Conservation (phyloP, 2,888 invertebrate species). For the Limnephilus auricula region DNA sequence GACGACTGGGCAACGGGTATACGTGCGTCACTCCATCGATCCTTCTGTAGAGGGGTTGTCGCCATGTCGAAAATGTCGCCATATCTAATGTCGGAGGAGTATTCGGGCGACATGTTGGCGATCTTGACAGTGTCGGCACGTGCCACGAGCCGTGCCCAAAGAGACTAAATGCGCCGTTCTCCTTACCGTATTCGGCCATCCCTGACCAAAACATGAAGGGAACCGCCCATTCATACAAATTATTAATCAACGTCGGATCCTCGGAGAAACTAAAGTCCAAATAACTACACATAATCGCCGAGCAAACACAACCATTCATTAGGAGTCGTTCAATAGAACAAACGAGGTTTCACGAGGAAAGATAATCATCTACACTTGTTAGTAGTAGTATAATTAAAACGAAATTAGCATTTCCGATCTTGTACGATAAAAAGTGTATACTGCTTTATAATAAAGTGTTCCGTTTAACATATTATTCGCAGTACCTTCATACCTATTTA, state of each 20-base stretch:
- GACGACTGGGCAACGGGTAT: neutral
- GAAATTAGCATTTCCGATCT: conserved; percentile 7
- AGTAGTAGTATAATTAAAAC: neutral
- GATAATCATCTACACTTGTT: neutral
- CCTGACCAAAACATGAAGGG: conserved; percentile 27
- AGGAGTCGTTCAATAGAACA: neutral
- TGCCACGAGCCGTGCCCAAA: conserved; percentile 40
- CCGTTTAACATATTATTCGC: neutral
- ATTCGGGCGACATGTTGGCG: neutral
- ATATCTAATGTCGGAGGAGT: neutral
- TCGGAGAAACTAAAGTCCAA: conserved; percentile 4
- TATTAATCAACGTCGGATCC: neutral
- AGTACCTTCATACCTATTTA: neutral
- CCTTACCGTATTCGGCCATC: conserved; percentile 6
- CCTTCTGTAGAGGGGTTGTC: neutral
- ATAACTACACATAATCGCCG: neutral
- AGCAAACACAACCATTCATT: neutral
- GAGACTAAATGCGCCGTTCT: neutral
- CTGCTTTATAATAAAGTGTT: neutral
- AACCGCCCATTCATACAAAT: conserved; percentile 42
- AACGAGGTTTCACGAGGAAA: neutral
- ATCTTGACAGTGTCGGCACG: conserved; percentile 11
- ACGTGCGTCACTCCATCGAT: neutral
- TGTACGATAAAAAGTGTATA: neutral
- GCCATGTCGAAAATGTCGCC: neutral